These are phyloP conservation scores for Heliconius erato DNA, from an alignment of 2,888 invertebrate genomes.

Conservation along the genomic window DNA sequence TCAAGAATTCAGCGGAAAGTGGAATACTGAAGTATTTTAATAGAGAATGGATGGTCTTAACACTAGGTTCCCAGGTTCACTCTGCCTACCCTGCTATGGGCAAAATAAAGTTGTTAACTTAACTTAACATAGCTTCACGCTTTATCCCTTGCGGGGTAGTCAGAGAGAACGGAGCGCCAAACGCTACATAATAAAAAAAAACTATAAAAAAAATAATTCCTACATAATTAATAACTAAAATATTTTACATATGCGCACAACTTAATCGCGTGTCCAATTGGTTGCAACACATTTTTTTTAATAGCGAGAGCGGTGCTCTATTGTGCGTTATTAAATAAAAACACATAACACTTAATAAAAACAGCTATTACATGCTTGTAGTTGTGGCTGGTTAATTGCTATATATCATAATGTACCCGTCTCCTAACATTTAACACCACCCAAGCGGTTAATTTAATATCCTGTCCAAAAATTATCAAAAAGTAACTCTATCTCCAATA, in stretches of 20 bases:
- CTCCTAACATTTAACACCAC: conserved; percentile 61
- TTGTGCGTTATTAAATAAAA: conserved; percentile 38
- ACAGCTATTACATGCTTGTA: conserved; percentile 44
- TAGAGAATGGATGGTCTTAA: background rate
- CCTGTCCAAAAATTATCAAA: conserved; percentile 34
- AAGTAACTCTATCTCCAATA: conserved; percentile 24
- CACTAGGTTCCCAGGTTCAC: background rate
- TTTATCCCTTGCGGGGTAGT: no score
- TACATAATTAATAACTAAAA: background rate
- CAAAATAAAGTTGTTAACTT: no score
- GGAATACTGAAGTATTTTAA: no score
- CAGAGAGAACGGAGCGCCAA: no score
- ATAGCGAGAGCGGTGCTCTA: conserved; percentile 37
- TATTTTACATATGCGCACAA: conserved; percentile 18
- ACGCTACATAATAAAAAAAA: background rate
- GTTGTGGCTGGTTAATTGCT: conserved; percentile 42
- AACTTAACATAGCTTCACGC: no score
- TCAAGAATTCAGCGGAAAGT: no score
- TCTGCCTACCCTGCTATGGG: background rate
- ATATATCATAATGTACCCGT: conserved; percentile 51
- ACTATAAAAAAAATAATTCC: background rate
- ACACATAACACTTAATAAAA: conserved; percentile 39
- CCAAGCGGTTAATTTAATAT: conserved; percentile 56
- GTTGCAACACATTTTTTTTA: conserved; percentile 32
- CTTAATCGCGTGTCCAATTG: conserved; percentile 3